Percentiles rank a stretch among this genome's conserved stretches.
phyloP scores from a whole-genome alignment of 2,113 vertebrate genomes.

The Sminthopsis crassicaudata region DNA sequence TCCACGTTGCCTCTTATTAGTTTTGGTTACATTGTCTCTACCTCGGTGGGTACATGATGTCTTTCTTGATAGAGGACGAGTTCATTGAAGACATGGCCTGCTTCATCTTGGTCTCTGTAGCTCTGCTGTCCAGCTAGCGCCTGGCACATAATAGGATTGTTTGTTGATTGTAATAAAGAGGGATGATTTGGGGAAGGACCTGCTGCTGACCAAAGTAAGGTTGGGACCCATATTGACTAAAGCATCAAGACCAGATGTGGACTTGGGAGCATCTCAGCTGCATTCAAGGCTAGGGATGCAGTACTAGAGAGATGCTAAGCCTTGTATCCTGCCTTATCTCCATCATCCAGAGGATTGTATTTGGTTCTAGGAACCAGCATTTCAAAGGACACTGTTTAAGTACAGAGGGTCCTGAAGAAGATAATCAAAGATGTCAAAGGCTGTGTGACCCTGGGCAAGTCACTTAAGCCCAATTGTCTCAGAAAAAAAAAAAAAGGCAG shows the following conservation, averaged over 20 bases:
- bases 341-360: no score
- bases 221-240: neutral
- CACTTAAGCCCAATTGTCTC: no score
- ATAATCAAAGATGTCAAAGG: no score
- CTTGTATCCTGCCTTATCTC: no score
- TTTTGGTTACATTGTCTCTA: neutral
- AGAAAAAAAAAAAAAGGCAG: no score
- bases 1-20: neutral
- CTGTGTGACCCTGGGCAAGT: no score
- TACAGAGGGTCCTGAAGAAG: no score
- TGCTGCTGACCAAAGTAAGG: neutral
- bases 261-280: neutral
- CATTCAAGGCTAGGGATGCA: no score
- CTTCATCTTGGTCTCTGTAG: neutral
- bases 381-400: no score
- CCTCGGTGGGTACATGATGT: neutral
- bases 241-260: neutral
- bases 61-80: neutral
- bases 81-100: neutral
- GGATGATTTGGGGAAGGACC: neutral
- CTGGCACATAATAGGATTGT: no score
- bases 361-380: no score
- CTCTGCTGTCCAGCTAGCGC: neutral
- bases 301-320: no score
- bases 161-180: neutral